These are phyloP conservation scores for Phorcus lineatus DNA, from an alignment of 2,888 invertebrate genomes.

Conservation along the genomic window DNA sequence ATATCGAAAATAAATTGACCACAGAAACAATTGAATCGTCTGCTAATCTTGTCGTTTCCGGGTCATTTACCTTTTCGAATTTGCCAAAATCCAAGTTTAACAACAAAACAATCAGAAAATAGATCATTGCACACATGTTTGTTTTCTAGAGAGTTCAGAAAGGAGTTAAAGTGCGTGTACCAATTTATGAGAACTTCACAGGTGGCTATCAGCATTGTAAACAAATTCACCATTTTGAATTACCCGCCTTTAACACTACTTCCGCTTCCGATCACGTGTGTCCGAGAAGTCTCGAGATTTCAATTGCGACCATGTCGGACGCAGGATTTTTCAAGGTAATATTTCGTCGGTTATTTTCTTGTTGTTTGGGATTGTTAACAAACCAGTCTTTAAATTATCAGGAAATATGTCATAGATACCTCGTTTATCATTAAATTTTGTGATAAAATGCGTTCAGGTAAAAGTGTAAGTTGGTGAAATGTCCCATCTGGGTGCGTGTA, in stretches of 20 bases:
- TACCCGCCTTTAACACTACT: slow-evolving; percentile 2
- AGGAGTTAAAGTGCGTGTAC: not conserved
- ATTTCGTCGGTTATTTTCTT: not conserved
- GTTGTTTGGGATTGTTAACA: not conserved
- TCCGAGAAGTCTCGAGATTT: slow-evolving; percentile 12
- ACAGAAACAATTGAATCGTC: not conserved
- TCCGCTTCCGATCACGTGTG: slow-evolving; percentile 4
- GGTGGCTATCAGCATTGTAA: not conserved
- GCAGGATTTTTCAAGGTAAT: slow-evolving; percentile 77
- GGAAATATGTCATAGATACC: too few relatives aligned
- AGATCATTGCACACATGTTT: too few relatives aligned
- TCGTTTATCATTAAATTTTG: too few relatives aligned
- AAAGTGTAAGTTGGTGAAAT: too few relatives aligned
- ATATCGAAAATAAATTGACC: not conserved
- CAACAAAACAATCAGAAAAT: too few relatives aligned
- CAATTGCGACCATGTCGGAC: slow-evolving; percentile 72
- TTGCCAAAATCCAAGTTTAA: too few relatives aligned
- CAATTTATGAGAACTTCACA: slow-evolving; percentile 11
- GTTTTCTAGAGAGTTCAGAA: too few relatives aligned
- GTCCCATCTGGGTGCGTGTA: too few relatives aligned
- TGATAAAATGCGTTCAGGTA: too few relatives aligned
- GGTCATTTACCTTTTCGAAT: not conserved
- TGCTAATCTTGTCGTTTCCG: not conserved
- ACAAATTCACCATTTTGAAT: slow-evolving; percentile 12
- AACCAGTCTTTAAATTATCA: too few relatives aligned